A percentile compares a stretch with the other conserved stretches of the same genome.
Evolutionary conservation across 2,888 invertebrate genomes (phyloP).

Genomic region (Cataglyphis altisquamis): DNA sequence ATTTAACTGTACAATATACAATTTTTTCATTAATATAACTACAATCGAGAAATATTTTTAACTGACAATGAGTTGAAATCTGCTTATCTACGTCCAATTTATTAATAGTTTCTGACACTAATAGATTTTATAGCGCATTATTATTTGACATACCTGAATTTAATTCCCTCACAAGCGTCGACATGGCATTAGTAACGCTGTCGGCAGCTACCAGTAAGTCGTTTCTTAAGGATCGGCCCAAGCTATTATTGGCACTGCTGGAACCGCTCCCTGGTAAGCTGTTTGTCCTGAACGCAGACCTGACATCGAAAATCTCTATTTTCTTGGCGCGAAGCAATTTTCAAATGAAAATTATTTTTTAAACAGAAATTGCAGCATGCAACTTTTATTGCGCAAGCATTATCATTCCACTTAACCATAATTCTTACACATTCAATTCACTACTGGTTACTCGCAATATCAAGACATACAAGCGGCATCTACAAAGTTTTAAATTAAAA

Average conservation of each 20-base stretch:
- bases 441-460: constrained; percentile 33
- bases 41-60: constrained; percentile 1
- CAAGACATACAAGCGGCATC: constrained; percentile 42
- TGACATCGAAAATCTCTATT: constrained; percentile 85
- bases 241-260: constrained; percentile 85
- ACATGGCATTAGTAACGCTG: constrained; percentile 99
- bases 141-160: constrained; percentile 92
- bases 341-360: constrained; percentile 73
- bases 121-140: constrained; percentile 48
- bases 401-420: constrained; percentile 48
- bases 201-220: constrained; percentile 98
- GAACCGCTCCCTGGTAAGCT: constrained; percentile 85
- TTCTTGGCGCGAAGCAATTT: constrained; percentile 83
- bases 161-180: constrained; percentile 97
- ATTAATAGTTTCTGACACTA: constrained; percentile 68
- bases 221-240: constrained; percentile 91
- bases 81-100: constrained; percentile 55
- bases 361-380: constrained; percentile 75
- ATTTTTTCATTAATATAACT: neutral
- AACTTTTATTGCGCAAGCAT: constrained; percentile 79
- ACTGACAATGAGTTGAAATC: neutral
- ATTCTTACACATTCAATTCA: constrained; percentile 42
- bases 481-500: constrained; percentile 44
- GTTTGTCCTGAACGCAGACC: constrained; percentile 86
- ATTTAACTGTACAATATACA: neutral